These are phyloP conservation scores for Oligia strigilis DNA, from an alignment of 2,888 invertebrate genomes.

Conservation along the genomic window DNA sequence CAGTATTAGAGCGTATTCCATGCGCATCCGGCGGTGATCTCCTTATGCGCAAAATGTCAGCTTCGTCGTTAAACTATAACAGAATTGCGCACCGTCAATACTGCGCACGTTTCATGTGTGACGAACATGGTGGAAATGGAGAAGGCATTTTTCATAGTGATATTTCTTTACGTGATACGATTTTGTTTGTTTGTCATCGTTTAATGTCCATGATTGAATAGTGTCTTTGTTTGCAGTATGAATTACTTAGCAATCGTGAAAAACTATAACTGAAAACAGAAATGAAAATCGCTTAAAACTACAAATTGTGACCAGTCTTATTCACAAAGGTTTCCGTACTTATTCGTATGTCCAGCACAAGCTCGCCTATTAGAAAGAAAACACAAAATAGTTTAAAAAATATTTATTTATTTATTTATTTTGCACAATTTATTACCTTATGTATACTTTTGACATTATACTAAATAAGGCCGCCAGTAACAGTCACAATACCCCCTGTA, in stretches of 20 bases:
- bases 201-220: background rate
- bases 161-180: background rate
- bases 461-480: no score
- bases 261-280: background rate
- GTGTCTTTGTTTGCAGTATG: background rate
- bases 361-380: background rate
- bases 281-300: background rate
- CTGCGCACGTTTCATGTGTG: conserved; percentile 60
- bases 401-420: no score
- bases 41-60: conserved; percentile 80
- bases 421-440: no score
- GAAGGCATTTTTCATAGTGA: conserved; percentile 30
- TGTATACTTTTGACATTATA: no score
- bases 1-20: conserved; percentile 34
- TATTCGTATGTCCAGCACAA: background rate
- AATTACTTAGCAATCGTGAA: background rate
- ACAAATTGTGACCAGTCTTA: background rate
- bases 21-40: conserved; percentile 82
- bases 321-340: background rate
- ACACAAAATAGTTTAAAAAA: conserved; percentile 10
- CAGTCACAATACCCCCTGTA: no score
- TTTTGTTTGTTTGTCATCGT: background rate
- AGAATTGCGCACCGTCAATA: conserved; percentile 69
- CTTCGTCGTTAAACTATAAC: conserved; percentile 82
- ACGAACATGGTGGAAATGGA: conserved; percentile 41